Base-by-base conservation (phyloP, 2,113 vertebrate species). In the Crotalus viridis region DNA sequence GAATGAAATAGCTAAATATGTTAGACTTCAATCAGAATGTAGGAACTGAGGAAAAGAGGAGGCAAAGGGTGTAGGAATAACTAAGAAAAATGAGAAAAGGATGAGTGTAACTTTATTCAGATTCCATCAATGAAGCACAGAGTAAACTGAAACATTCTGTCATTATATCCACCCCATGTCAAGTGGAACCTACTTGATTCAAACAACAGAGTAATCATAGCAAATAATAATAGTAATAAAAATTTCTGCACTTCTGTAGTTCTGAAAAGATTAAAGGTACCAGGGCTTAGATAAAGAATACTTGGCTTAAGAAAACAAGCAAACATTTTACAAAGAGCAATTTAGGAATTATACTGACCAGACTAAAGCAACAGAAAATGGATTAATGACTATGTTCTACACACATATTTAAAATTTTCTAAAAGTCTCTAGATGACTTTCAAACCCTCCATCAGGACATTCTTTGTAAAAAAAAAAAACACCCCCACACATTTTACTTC, bases 381-480 rank as follows among this genome's bases (percentile, higher is more conserved):
- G 56, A 93, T 93, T 39, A 89, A 86, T 61, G 74, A 52, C 52
- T 90, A 90, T 93, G 28, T 90, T 90, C 55, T 46, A 85, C 39
- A 61, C 89, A 28, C 61, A 28, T 69, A 69, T 13, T 33, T 19
- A 54, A 56, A 26, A 0, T 13, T 33, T 85, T 86, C 54, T 86
- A 39, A 93, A 91, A n/a, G 69, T 15, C 22, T 0, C 0, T 0
- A 0, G 0, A 8, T 88, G 85, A 6, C 57, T 81, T 90, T 48
- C 17, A 88, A 26, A 51, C 10, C 33, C 85, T 21, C 33, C 56
- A 33, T 10, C 12, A n/a, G 0, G 0, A 54, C 24, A 17, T 86
- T 24, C 69, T 74, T 54, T 12, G 43, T 57, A 90, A 85, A 52
- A 17, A 61, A 1, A 0, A 48, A 7, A 6, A 48, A 48, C 2